phyloP scores from a whole-genome alignment of 2,888 invertebrate species.

The Tachystola acroxantha region DNA sequence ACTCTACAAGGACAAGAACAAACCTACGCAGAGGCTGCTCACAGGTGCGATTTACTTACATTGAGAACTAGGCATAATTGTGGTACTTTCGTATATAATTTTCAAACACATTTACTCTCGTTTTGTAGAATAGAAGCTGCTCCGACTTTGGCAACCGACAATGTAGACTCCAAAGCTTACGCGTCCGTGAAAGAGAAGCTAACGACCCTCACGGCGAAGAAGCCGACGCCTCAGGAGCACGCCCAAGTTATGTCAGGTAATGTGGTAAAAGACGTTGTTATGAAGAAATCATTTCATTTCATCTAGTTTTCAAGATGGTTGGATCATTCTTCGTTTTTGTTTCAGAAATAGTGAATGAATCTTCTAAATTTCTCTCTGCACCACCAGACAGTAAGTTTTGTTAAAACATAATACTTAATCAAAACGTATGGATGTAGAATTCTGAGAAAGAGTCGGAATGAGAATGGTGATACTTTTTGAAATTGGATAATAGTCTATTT shows the following conservation, averaged over 20 bases:
- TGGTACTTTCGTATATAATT: too few species aligned
- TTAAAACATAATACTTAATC: too few species aligned
- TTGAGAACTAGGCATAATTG: too few species aligned
- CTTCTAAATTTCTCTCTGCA: slow-evolving; percentile 43
- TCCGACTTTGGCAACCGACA: slow-evolving; percentile 29
- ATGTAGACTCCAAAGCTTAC: slow-evolving; percentile 41
- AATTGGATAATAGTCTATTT: too few species aligned
- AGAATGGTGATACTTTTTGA: too few species aligned
- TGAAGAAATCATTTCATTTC: not conserved
- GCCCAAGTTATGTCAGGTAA: slow-evolving; percentile 39
- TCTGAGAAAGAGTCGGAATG: too few species aligned
- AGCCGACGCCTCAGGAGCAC: slow-evolving; percentile 28
- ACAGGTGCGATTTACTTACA: slow-evolving; percentile 28
- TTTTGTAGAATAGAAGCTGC: slow-evolving; percentile 43
- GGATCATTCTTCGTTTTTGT: too few species aligned
- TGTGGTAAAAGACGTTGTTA: too few species aligned
- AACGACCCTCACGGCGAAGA: slow-evolving; percentile 23
- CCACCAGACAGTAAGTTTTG: slow-evolving; percentile 43
- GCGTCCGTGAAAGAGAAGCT: slow-evolving; percentile 39
- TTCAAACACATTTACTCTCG: too few species aligned
- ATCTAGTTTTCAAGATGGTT: too few species aligned
- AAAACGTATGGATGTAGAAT: too few species aligned
- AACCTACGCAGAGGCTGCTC: slow-evolving; percentile 40
- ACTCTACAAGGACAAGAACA: slow-evolving; percentile 48
- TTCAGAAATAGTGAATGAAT: slow-evolving; percentile 46